These are phyloP conservation scores for Leptopilina myrica DNA, from an alignment of 2,888 invertebrate species.

Conservation along the genomic window DNA sequence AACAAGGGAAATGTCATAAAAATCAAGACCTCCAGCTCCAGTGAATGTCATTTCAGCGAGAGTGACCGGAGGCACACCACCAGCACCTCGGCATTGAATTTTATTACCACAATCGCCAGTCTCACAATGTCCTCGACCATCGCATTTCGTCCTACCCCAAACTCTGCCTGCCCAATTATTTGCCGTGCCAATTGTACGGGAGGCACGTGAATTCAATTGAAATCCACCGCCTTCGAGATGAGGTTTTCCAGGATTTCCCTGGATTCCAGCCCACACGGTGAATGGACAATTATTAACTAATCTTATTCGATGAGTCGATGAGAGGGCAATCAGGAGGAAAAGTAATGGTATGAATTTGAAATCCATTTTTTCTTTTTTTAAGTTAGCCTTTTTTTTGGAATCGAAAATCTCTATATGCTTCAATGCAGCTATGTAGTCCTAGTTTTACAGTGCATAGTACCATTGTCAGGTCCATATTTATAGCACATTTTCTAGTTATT, in stretches of 20 bases:
- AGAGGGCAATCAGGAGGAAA: background rate
- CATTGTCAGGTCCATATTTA: too few relatives aligned
- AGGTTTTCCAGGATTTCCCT: background rate
- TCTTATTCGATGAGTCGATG: slow-evolving; percentile 2
- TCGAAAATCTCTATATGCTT: too few relatives aligned
- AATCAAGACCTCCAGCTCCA: slow-evolving; percentile 8
- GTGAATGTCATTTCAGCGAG: slow-evolving; percentile 4
- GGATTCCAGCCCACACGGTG: background rate
- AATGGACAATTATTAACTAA: slow-evolving; percentile 14
- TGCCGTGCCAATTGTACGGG: background rate
- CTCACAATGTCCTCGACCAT: background rate
- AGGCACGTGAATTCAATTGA: background rate
- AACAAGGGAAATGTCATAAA: slow-evolving; percentile 14
- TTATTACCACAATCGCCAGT: background rate
- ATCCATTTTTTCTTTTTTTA: background rate
- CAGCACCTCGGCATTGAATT: background rate
- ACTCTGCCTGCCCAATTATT: slow-evolving; percentile 22
- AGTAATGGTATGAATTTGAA: background rate
- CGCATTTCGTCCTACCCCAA: slow-evolving; percentile 4
- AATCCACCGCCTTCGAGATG: slow-evolving; percentile 10
- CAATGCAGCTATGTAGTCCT: too few relatives aligned
- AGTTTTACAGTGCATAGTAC: too few relatives aligned
- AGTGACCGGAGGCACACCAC: background rate
- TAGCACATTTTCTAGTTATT: too few relatives aligned
- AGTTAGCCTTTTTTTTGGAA: too few relatives aligned